Base-by-base conservation (phyloP, 2,113 vertebrate species). In the Passer domesticus region DNA sequence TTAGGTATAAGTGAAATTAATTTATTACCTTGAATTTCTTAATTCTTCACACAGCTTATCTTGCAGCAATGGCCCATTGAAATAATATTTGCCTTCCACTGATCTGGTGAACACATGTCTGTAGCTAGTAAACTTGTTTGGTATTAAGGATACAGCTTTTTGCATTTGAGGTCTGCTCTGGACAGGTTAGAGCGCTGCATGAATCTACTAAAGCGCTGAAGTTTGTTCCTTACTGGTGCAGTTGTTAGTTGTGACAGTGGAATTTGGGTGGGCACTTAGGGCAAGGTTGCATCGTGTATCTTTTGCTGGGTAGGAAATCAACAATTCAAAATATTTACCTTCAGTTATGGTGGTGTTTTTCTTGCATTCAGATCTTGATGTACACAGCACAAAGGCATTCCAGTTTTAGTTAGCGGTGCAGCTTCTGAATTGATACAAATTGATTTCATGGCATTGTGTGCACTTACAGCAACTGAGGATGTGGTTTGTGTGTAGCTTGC, bases 21-120 rank as follows among this genome's bases (percentile, higher is more conserved):
- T 86, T 80, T 89, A 74, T 88, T 94, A 53, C 73, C 30, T 89
- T 87, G 64, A 56, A 81, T 95, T 95, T 95, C 85, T 97, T 88
- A 83, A 87, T 95, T 87, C 39, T 97, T 75, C 49, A 49, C 44
- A 24, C 68, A 83, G 24, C 17, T 93, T 90, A 89, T 75, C 81
- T 88, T 72, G 63, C 63, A 70, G 60, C 64, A 60, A 2, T 1
- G 8, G 72, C 39, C 41, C 0, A 0, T 31, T 72, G 79, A 89
- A 88, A 64, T 83, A 88, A 83, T 88, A 87, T 80, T 80, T 92
- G 39, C 78, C 25, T 88, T 91, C 59, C 44, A 28, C 1, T 92
- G 82, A 77, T 59, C 63, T 66, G 31, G 47, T 46, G 64, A 68
- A 72, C 28, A 44, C 24, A 23, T 67, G 43, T 43, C 37, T 96